Evolutionary conservation across 2,797 vertebrate genomes (phyloP), one percentile per base, ranked within the genome.

Genomic region (Pangasius djambal): DNA sequence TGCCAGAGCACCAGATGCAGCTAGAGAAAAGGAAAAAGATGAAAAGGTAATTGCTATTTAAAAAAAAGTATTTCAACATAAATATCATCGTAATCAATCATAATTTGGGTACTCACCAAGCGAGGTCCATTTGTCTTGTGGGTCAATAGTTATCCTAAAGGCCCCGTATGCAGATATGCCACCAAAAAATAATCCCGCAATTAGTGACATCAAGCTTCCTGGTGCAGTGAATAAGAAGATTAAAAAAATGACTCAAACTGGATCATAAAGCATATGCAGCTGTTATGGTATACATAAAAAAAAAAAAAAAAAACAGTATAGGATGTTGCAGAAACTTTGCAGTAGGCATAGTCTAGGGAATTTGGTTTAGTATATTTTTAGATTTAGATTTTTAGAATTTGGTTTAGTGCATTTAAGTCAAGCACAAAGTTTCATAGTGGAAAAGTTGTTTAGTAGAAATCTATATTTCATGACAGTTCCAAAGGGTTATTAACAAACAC

Each of bases 161-260:
- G 98, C 98, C 31, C 98, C 98, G 87, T 97, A 98, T 75, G 95
- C 96, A 88, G 98, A 96, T 81, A 98, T 83, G 34, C 92, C 91
- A 69, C 98, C 97, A 94, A 98, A 97, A 15, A 95, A 94, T 40
- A 99, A 93, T 65, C 98, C 98, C 44, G 97, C 97, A 92, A 96
- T 94, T 93, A 99, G 91, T 84, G 98, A 99, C 89, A 97, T 96
- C 92, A 97, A 94, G 81, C 98, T 98, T 87, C 97, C 98, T 99
- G 90, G 0, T 44, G n/a, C 87, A 79, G 88, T 4, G 50, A 69
- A 86, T 25, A 75, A 72, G 6, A 34, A 28, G 1, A 63, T 16
- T 0, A 9, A 12, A 69, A 12, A 69, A 84, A 67, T 55, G 13
- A 52, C 6, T 50, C 31, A 63, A n/a, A 28, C 2, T 28, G 6